Conservation (phyloP, 2,888 invertebrate genomes). For the Phrixothrix hirtus region DNA sequence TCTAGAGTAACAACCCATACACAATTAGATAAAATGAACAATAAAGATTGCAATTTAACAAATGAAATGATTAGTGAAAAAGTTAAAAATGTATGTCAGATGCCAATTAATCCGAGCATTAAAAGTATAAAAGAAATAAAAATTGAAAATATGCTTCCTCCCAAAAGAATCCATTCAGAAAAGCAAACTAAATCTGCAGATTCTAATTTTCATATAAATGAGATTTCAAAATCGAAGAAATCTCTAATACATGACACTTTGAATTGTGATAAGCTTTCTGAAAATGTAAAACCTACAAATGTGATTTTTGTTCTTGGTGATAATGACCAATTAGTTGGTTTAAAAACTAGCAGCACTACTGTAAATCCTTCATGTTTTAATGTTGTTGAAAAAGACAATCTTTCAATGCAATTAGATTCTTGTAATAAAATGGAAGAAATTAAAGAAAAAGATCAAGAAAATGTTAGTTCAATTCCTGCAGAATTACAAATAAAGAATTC, state of each 20-base stretch:
- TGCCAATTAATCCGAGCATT: conserved; percentile 36
- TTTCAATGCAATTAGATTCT: neutral
- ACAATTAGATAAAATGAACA: conserved; percentile 31
- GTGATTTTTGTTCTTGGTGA: conserved; percentile 75
- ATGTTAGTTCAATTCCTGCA: neutral
- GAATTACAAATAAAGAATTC: conserved; percentile 17
- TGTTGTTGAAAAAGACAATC: neutral
- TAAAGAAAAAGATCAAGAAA: neutral
- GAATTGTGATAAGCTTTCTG: neutral
- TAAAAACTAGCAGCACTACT: conserved; percentile 57
- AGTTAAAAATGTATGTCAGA: conserved; percentile 39
- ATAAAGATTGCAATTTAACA: conserved; percentile 11
- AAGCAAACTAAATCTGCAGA: conserved; percentile 23
- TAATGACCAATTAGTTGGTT: conserved; percentile 67
- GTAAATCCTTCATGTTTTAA: conserved; percentile 1
- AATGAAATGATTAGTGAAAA: conserved; percentile 34
- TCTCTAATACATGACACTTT: neutral
- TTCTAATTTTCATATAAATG: conserved; percentile 4
- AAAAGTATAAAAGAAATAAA: conserved; percentile 32
- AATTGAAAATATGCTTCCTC: conserved; percentile 29
- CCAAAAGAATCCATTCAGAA: conserved; percentile 27
- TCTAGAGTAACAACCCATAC: neutral
- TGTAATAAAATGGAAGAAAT: neutral
- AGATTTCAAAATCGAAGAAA: too few species aligned
- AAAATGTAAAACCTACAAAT: conserved; percentile 39